A percentile compares a stretch with the other conserved stretches of the same genome.
phyloP scores from a whole-genome alignment of 2,113 vertebrate species.

The Psilopsiagon aymara region DNA sequence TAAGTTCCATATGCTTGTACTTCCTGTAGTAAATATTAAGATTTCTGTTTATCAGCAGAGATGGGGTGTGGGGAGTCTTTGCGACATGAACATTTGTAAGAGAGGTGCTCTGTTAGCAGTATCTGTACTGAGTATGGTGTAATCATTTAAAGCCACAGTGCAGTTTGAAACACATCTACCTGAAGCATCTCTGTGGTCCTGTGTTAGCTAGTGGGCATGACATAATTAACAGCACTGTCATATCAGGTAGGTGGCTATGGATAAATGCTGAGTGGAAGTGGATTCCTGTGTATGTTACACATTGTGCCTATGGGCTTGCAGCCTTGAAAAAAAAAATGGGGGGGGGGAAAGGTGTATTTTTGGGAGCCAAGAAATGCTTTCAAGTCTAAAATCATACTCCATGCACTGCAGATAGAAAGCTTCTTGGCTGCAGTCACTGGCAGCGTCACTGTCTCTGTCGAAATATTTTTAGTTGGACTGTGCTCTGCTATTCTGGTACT shows the following conservation, averaged over 20 bases:
- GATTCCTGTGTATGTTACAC: constrained; percentile 12
- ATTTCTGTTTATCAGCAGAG: constrained; percentile 1
- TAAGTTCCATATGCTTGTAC: constrained; percentile 23
- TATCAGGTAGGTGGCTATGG: not conserved
- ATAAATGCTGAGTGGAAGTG: constrained; percentile 27
- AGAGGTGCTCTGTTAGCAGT: not conserved
- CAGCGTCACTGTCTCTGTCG: not conserved
- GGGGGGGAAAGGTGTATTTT: not conserved
- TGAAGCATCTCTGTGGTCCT: not conserved
- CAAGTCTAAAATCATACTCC: constrained; percentile 17
- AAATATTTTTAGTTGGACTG: constrained; percentile 42
- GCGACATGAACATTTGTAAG: not conserved
- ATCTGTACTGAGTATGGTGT: not conserved
- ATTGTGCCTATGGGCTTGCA: not conserved
- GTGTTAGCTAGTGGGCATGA: not conserved
- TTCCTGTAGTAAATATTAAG: constrained; percentile 41
- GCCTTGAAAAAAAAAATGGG: not conserved
- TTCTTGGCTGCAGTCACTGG: not conserved
- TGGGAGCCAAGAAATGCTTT: constrained; percentile 14
- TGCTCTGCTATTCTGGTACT: not conserved
- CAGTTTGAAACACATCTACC: not conserved
- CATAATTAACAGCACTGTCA: constrained; percentile 47
- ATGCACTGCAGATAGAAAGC: not conserved
- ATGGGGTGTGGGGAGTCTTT: not conserved
- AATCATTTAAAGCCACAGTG: not conserved